Evolutionary conservation across 2,888 invertebrate genomes (phyloP), one percentile per base, ranked within the genome.

Genomic region (Melanophora roralis): DNA sequence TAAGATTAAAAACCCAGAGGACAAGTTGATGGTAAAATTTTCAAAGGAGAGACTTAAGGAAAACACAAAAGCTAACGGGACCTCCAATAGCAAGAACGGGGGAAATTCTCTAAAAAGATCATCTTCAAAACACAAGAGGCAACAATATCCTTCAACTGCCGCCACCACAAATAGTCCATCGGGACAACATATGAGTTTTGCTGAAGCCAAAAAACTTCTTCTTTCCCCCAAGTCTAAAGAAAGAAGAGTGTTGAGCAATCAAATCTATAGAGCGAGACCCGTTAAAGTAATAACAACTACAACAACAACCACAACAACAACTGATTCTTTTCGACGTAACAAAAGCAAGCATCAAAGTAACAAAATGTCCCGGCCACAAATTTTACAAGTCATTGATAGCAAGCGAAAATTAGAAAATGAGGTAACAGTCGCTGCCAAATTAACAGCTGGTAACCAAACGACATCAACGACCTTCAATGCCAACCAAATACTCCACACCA

Each of bases 321-420:
- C 79, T n/a, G 86, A 88, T 73, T 86, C 87, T 3, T 85, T 88
- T 62, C 84, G 85, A 21, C 82, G 80, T 38, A 81, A 78, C 57
- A 83, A 71, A 90, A 91, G 78, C 8, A 81, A 81, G 4, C 78
- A 81, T 40, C 81, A 82, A 57, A 78, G 76, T 74, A 91, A 83
- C 60, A 90, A 89, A 83, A 93, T 93, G 93, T 92, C 93, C 68
- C 91, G 93, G 82, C 93, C 93, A 53, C 93, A 93, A 88, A 91
- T 93, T 69, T 86, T 93, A 84, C 92, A 92, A 87, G 92, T 93
- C n/a, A 91, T 92, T 73, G 93, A 93, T 87, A 89, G 85, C 79
- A 89, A 88, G 49, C 82, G 83, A 43, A 82, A 74, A 19, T 40
- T 81, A 38, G 68, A 81, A 62, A 76, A 55, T 55, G 64, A 32